Percentiles rank a stretch among this genome's conserved stretches.
These are phyloP conservation scores for Leptobrachium leishanense DNA, from an alignment of 2,113 vertebrate genomes.

Conservation along the genomic window DNA sequence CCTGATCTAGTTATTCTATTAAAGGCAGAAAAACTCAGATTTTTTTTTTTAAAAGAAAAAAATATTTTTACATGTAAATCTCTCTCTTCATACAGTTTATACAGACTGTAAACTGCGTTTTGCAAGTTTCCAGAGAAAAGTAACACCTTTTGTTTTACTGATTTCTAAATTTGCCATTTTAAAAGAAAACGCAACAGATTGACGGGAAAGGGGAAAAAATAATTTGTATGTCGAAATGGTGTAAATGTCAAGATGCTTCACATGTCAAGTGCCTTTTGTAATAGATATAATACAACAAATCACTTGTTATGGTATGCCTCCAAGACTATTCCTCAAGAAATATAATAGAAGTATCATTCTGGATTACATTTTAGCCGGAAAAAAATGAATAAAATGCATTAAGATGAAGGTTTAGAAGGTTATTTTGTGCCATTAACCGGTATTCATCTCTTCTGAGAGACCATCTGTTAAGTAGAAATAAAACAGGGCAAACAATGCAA, in stretches of 20 bases:
- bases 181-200: too few species aligned
- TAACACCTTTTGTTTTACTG: too few species aligned
- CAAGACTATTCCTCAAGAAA: neutral
- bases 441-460: conserved; percentile 23
- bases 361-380: conserved; percentile 8
- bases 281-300: neutral
- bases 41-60: too few species aligned
- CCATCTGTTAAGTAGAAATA: conserved; percentile 31
- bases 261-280: neutral
- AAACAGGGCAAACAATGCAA: neutral
- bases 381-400: neutral
- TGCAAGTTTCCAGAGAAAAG: too few species aligned
- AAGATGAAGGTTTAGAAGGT: conserved; percentile 10
- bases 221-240: neutral
- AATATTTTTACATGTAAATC: too few species aligned
- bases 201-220: too few species aligned
- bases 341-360: conserved; percentile 16
- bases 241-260: conserved; percentile 10
- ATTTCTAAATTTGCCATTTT: too few species aligned
- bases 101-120: too few species aligned
- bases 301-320: neutral
- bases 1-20: too few species aligned
- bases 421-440: conserved; percentile 20
- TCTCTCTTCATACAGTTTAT: too few species aligned
- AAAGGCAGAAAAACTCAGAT: too few species aligned